Conservation (phyloP, 2,888 invertebrate genomes). For the Lycocerus yunnanus region DNA sequence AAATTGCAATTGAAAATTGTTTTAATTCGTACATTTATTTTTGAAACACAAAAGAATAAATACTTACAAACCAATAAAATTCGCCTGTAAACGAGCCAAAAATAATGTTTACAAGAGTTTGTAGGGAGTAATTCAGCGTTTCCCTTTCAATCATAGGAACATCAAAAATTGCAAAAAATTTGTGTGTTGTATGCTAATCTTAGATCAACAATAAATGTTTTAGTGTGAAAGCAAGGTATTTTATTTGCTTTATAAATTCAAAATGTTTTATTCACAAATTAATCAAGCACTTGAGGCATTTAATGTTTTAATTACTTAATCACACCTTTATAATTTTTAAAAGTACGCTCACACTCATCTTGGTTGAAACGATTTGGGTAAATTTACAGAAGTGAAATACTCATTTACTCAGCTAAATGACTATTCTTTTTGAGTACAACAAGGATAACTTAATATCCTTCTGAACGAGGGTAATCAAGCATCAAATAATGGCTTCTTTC, state of each 20-base stretch:
- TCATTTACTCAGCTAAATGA: constrained; percentile 30
- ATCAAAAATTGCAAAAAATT: background rate
- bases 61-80: background rate
- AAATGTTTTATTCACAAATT: background rate
- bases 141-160: background rate
- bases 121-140: background rate
- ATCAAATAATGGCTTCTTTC: constrained; percentile 39
- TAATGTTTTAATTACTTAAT: background rate
- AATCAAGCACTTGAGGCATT: background rate
- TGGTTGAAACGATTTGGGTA: constrained; percentile 23
- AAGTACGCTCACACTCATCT: background rate
- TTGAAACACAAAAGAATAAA: background rate
- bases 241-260: background rate
- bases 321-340: background rate
- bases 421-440: constrained; percentile 34
- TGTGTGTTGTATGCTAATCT: background rate
- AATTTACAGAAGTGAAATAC: constrained; percentile 28
- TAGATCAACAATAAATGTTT: background rate
- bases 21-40: background rate
- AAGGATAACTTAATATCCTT: constrained; percentile 43
- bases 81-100: background rate
- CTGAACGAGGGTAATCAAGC: constrained; percentile 43
- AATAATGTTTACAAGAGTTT: background rate
- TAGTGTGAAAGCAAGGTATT: background rate
- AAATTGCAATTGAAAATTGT: background rate